Evolutionary conservation across 2,113 vertebrate species (phyloP).

Genomic region (Tetrax tetrax): DNA sequence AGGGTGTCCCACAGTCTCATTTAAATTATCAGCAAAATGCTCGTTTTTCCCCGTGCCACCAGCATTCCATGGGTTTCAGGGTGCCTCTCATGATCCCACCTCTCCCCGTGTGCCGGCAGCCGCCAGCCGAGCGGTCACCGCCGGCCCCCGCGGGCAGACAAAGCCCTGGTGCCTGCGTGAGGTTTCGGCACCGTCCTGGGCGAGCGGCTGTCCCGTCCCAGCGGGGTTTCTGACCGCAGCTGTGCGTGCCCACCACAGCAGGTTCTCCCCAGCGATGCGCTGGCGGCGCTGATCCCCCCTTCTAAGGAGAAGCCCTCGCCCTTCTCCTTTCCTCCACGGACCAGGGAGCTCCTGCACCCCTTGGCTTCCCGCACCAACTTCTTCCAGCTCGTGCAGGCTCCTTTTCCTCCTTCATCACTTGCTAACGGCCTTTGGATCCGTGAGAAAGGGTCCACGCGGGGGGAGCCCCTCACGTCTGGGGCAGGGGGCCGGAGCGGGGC

Average conservation of each 20-base stretch:
- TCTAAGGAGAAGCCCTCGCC: background rate
- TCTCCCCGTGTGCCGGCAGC: fast-evolving
- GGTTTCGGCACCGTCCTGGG: background rate
- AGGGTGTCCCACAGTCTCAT: background rate
- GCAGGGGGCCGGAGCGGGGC: background rate
- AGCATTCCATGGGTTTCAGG: background rate
- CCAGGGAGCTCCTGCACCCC: background rate
- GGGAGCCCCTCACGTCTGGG: fast-evolving
- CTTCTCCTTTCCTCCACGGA: background rate
- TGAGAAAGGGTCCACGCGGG: fast-evolving
- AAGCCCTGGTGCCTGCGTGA: background rate
- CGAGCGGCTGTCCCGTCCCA: too few species aligned
- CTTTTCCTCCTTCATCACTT: background rate
- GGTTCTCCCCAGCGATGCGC: background rate
- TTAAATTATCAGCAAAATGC: background rate
- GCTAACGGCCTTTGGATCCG: background rate
- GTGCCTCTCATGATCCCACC: background rate
- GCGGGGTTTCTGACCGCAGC: background rate
- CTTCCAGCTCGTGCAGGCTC: background rate
- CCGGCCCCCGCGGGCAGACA: fast-evolving
- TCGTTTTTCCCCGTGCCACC: fast-evolving
- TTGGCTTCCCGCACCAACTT: background rate
- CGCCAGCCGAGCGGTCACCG: background rate
- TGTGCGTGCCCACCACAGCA: background rate
- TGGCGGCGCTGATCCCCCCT: fast-evolving